Evolutionary conservation across 2,797 vertebrate genomes (phyloP).

Genomic region (Schizopygopsis pylzovi): DNA sequence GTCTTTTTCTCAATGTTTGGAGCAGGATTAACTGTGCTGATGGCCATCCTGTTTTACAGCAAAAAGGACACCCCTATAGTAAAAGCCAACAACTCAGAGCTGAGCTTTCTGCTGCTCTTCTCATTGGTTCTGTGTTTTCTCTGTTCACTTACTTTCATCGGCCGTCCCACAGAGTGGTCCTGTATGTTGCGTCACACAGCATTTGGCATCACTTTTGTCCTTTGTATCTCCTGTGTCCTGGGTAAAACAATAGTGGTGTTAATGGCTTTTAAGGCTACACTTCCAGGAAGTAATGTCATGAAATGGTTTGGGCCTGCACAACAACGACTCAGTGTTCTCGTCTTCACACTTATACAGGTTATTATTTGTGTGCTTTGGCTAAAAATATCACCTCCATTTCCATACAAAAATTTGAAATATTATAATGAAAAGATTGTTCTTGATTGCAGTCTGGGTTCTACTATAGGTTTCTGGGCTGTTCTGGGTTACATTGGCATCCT

Average conservation of each 20-base stretch:
- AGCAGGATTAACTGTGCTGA: slow-evolving; percentile 9
- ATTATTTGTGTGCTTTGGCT: slow-evolving; percentile 10
- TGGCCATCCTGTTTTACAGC: not conserved
- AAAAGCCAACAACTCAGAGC: slow-evolving; percentile 26
- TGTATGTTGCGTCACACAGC: slow-evolving; percentile 18
- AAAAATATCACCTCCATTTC: slow-evolving; percentile 18
- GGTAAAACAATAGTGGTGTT: slow-evolving; percentile 8
- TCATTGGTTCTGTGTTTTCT: slow-evolving; percentile 2
- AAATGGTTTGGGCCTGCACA: slow-evolving; percentile 29
- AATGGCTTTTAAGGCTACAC: slow-evolving; percentile 15
- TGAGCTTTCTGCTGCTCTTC: slow-evolving; percentile 13
- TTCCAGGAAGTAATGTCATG: slow-evolving; percentile 25
- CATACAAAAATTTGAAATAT: slow-evolving; percentile 19
- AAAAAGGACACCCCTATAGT: slow-evolving; percentile 14
- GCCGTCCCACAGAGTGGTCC: slow-evolving; percentile 1
- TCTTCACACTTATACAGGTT: slow-evolving; percentile 21
- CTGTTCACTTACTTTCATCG: slow-evolving; percentile 11
- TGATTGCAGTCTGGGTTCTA: slow-evolving; percentile 1
- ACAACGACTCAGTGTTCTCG: slow-evolving; percentile 23
- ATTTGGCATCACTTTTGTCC: slow-evolving; percentile 4
- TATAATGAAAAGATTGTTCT: slow-evolving; percentile 22
- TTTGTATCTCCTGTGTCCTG: slow-evolving; percentile 4
- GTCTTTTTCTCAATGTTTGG: slow-evolving; percentile 12
- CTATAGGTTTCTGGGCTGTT: slow-evolving; percentile 9
- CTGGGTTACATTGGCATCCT: not conserved